These are phyloP conservation scores for Xestobium rufovillosum DNA, from an alignment of 2,888 invertebrate genomes.

Conservation along the genomic window DNA sequence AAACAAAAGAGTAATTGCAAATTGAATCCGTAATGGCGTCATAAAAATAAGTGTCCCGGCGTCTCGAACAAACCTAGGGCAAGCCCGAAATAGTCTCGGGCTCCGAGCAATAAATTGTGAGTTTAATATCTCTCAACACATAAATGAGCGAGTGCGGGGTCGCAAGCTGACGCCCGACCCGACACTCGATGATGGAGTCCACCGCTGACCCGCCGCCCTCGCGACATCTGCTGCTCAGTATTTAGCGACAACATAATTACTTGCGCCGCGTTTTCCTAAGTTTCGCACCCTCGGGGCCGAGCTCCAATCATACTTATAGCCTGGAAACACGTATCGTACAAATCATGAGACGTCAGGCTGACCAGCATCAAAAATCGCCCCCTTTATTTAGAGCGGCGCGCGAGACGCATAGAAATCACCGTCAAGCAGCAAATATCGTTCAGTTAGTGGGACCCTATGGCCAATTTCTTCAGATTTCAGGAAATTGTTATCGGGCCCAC, in stretches of 20 bases:
- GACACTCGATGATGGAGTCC: slow-evolving; percentile 36
- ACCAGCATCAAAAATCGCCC: slow-evolving; percentile 35
- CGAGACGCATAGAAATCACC: slow-evolving; percentile 42
- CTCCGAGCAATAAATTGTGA: slow-evolving; percentile 40
- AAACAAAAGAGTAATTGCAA: slow-evolving; percentile 36
- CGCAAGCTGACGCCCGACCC: slow-evolving; percentile 42
- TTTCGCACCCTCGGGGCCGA: background rate
- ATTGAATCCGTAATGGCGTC: slow-evolving; percentile 16
- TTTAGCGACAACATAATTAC: slow-evolving; percentile 41
- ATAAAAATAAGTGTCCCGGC: slow-evolving; percentile 2
- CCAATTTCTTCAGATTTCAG: slow-evolving; percentile 40
- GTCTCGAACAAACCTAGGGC: too few species aligned
- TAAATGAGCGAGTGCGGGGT: slow-evolving; percentile 37
- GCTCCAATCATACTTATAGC: slow-evolving; percentile 12
- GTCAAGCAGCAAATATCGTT: slow-evolving; percentile 41
- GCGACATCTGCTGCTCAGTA: slow-evolving; percentile 38
- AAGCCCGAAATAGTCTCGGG: slow-evolving; percentile 18
- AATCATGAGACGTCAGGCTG: slow-evolving; percentile 41
- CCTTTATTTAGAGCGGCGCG: slow-evolving; percentile 35
- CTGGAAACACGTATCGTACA: slow-evolving; percentile 41
- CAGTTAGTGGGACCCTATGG: slow-evolving; percentile 34
- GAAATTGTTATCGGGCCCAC: slow-evolving; percentile 33
- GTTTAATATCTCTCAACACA: slow-evolving; percentile 43
- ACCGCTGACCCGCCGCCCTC: slow-evolving; percentile 29
- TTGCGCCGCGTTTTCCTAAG: slow-evolving; percentile 28